These are phyloP conservation scores for Limnephilus marmoratus DNA, from an alignment of 2,888 invertebrate species.

Conservation along the genomic window DNA sequence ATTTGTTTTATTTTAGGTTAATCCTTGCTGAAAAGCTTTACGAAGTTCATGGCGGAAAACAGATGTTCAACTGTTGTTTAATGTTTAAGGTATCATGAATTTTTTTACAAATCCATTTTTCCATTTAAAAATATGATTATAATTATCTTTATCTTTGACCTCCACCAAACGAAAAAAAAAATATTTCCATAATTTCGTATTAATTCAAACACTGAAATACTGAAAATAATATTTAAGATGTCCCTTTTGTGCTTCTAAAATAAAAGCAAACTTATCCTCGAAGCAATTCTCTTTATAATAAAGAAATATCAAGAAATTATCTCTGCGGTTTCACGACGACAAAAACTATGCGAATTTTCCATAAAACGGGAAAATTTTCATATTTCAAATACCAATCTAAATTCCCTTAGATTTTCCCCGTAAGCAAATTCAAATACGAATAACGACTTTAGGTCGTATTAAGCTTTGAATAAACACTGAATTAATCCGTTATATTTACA, in stretches of 20 bases:
- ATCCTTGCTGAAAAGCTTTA: too few species aligned
- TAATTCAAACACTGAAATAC: not conserved
- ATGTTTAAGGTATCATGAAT: too few species aligned
- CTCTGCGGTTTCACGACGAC: not conserved
- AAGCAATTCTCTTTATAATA: not conserved
- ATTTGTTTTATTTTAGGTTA: too few species aligned
- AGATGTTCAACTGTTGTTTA: too few species aligned
- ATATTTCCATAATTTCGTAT: not conserved
- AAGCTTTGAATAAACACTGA: constrained; percentile 37
- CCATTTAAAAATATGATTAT: too few species aligned
- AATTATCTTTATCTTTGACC: too few species aligned
- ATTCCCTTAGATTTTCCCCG: constrained; percentile 23
- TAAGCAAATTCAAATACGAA: constrained; percentile 27
- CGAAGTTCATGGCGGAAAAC: too few species aligned
- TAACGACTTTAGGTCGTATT: constrained; percentile 42
- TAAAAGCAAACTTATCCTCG: not conserved
- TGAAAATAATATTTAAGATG: not conserved
- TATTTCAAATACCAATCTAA: constrained; percentile 27
- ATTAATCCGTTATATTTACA: constrained; percentile 42
- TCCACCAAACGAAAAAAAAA: too few species aligned
- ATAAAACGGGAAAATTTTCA: constrained; percentile 9
- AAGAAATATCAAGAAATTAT: not conserved
- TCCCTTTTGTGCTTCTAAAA: not conserved
- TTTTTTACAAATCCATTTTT: too few species aligned
- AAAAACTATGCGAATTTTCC: not conserved